A percentile compares a stretch with the other conserved stretches of the same genome.
phyloP scores from a whole-genome alignment of 2,113 vertebrate species.

The Chlorodrepanis virens region DNA sequence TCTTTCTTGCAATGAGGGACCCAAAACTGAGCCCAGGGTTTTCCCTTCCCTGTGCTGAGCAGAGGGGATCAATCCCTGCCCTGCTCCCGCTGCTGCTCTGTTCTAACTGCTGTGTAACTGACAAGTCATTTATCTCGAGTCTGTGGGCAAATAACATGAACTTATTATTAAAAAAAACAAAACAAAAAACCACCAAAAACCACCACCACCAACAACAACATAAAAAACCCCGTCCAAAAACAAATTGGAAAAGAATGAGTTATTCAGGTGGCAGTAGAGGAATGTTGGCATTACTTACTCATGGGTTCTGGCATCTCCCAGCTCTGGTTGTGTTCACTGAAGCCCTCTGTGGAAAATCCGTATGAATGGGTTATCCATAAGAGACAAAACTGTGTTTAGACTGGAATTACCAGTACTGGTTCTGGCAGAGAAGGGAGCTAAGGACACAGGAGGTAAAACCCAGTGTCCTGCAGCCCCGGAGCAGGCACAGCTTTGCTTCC shows the following conservation, averaged over 20 bases:
- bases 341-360: neutral
- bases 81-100: neutral
- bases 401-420: neutral
- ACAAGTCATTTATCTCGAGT: neutral
- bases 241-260: neutral
- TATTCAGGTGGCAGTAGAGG: neutral
- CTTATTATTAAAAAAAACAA: too few relatives aligned
- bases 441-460: neutral
- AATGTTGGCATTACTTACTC: neutral
- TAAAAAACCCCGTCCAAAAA: too few relatives aligned
- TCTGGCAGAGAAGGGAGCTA: neutral
- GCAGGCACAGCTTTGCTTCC: rapidly evolving
- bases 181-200: neutral
- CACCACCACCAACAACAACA: too few relatives aligned
- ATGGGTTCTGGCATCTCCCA: neutral
- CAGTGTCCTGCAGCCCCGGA: neutral
- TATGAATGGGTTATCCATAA: neutral
- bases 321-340: neutral
- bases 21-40: neutral
- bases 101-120: neutral
- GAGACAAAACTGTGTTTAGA: neutral
- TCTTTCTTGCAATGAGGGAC: too few relatives aligned
- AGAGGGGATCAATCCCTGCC: neutral
- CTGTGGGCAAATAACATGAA: neutral
- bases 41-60: neutral